Conservation (phyloP, 2,113 vertebrate species). For the Planiliza haematocheilus region DNA sequence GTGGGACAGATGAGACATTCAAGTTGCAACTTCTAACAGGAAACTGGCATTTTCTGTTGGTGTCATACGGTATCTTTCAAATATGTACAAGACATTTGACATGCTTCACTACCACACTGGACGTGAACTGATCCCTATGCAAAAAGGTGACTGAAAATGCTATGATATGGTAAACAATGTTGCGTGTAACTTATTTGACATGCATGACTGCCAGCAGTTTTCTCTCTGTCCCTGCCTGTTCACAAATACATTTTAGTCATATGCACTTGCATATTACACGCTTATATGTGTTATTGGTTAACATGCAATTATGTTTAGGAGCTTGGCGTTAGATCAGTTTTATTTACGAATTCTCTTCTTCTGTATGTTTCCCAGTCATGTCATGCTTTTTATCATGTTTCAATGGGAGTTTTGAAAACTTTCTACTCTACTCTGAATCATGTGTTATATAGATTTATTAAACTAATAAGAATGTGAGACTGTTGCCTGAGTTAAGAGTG, state of each 20-base stretch:
- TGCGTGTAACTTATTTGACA: conserved; percentile 8
- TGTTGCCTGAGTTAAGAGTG: not conserved
- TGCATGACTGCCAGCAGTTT: conserved; percentile 20
- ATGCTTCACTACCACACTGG: no score
- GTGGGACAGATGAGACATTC: not conserved
- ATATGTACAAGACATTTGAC: no score
- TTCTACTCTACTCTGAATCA: conserved; percentile 17
- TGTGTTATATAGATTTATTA: conserved; percentile 50
- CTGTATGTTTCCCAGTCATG: not conserved
- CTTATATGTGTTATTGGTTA: not conserved
- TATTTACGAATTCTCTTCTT: not conserved
- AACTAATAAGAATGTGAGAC: conserved; percentile 43
- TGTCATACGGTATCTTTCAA: no score
- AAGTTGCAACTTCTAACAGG: not conserved
- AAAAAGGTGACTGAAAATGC: not conserved
- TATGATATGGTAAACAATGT: not conserved
- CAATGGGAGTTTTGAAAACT: conserved; percentile 16
- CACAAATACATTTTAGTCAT: not conserved
- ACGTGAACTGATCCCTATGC: not conserved
- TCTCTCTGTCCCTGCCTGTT: conserved; percentile 3
- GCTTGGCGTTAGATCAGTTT: conserved; percentile 7
- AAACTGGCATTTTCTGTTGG: no score
- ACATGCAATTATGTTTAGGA: not conserved
- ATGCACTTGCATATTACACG: conserved; percentile 4
- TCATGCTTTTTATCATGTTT: conserved; percentile 8